phyloP scores from a whole-genome alignment of 2,113 vertebrate genomes.

The Pimephales promelas region DNA sequence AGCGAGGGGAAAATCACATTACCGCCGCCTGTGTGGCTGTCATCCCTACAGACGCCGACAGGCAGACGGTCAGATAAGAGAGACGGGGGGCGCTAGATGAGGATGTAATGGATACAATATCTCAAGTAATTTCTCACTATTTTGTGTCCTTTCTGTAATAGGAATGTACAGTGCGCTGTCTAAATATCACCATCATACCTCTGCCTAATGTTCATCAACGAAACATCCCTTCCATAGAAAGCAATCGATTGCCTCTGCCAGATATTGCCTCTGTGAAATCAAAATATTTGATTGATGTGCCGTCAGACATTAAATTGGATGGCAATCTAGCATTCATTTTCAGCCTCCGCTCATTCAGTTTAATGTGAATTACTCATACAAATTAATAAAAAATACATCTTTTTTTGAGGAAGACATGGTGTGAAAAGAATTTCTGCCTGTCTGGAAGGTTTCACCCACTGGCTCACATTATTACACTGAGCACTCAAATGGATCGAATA shows the following conservation, averaged over 20 bases:
- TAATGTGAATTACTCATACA: constrained; percentile 46
- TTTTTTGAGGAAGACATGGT: constrained; percentile 9
- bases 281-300: constrained; percentile 37
- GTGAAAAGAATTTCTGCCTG: not conserved
- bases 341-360: not conserved
- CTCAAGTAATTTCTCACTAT: not conserved
- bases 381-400: constrained; percentile 28
- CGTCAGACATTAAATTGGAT: constrained; percentile 36
- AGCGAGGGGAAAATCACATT: constrained; percentile 23
- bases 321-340: constrained; percentile 23
- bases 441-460: constrained; percentile 22
- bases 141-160: constrained; percentile 23
- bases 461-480: constrained; percentile 38
- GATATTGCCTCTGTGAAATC: constrained; percentile 30
- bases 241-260: constrained; percentile 28
- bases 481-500: constrained; percentile 27
- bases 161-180: not conserved
- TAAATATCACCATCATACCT: constrained; percentile 1
- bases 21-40: constrained; percentile 7
- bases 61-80: constrained; percentile 29
- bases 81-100: not conserved
- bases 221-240: not conserved
- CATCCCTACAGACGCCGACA: constrained; percentile 7
- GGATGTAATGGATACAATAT: constrained; percentile 18
- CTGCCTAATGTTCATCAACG: not conserved